These are phyloP conservation scores for Gortyna flavago DNA, from an alignment of 2,888 invertebrate species.

Conservation along the genomic window DNA sequence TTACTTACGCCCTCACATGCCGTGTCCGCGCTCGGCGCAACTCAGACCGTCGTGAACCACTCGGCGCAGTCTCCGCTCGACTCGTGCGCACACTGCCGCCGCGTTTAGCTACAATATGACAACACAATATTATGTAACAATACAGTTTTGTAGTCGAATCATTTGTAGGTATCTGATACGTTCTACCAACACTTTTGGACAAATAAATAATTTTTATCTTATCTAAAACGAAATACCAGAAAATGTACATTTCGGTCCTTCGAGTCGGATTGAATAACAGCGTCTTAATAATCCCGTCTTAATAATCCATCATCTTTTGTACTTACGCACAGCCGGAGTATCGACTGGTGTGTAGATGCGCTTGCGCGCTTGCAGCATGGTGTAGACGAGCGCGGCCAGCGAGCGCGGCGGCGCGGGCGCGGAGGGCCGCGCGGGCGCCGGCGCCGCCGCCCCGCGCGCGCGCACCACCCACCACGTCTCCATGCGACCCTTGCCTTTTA, in stretches of 20 bases:
- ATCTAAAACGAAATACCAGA: background rate
- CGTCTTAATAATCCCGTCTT: background rate
- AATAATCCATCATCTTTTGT: background rate
- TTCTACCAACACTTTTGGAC: background rate
- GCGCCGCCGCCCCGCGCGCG: conserved; percentile 89
- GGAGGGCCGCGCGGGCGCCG: conserved; percentile 90
- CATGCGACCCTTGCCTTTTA: conserved; percentile 99
- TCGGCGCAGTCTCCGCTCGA: conserved; percentile 73
- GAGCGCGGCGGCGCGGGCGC: conserved; percentile 91
- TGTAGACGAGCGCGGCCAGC: conserved; percentile 96
- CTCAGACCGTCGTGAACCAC: conserved; percentile 71
- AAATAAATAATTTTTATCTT: too few species aligned
- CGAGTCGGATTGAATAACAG: background rate
- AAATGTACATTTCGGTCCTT: background rate
- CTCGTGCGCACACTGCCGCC: conserved; percentile 69
- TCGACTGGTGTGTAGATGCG: conserved; percentile 90
- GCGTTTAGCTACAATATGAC: conserved; percentile 60
- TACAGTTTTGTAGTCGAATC: background rate
- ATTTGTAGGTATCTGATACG: background rate
- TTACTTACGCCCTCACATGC: conserved; percentile 69
- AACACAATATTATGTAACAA: background rate
- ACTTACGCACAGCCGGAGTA: conserved; percentile 71
- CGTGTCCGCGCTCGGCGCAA: conserved; percentile 73
- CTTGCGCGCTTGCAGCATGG: conserved; percentile 95
- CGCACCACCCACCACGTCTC: conserved; percentile 97